phyloP scores from a whole-genome alignment of 2,797 vertebrate species.

The Acropternis orthonyx region DNA sequence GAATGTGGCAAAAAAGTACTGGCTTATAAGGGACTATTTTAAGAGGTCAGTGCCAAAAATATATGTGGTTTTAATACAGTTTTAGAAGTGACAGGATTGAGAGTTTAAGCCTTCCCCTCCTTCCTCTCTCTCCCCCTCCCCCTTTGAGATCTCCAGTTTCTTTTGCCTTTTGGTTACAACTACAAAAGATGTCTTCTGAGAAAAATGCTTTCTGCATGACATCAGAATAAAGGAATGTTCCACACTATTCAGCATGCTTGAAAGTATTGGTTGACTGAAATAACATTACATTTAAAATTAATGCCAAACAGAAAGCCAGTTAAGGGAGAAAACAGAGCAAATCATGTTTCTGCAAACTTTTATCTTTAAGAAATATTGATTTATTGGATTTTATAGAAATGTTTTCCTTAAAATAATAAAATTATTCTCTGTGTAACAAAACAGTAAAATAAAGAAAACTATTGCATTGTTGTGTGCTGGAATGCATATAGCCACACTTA shows the following conservation, averaged over 20 bases:
- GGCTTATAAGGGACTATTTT: conserved; percentile 42
- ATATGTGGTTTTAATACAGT: conserved; percentile 51
- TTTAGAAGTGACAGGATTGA: conserved; percentile 61
- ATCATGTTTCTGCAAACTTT: conserved; percentile 25
- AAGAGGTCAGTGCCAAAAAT: conserved; percentile 61
- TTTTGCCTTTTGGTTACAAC: conserved; percentile 80
- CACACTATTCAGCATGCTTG: conserved; percentile 64
- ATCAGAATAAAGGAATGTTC: conserved; percentile 80
- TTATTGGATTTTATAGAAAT: background rate
- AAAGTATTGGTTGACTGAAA: conserved; percentile 77
- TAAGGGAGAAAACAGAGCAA: conserved; percentile 18
- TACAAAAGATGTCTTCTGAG: conserved; percentile 83
- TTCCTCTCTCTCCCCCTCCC: background rate
- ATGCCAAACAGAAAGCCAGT: conserved; percentile 58
- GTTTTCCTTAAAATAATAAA: conserved; percentile 19
- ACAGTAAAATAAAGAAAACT: background rate
- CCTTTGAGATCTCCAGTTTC: conserved; percentile 76
- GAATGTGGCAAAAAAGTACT: conserved; percentile 58
- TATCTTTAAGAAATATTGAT: conserved; percentile 17
- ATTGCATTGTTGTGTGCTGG: background rate
- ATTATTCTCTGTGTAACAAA: background rate
- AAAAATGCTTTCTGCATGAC: conserved; percentile 79
- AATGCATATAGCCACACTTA: background rate
- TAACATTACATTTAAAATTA: conserved; percentile 72
- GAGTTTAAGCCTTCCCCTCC: conserved; percentile 51